phyloP scores from a whole-genome alignment of 2,888 invertebrate species.

The Temnothorax ravouxi region DNA sequence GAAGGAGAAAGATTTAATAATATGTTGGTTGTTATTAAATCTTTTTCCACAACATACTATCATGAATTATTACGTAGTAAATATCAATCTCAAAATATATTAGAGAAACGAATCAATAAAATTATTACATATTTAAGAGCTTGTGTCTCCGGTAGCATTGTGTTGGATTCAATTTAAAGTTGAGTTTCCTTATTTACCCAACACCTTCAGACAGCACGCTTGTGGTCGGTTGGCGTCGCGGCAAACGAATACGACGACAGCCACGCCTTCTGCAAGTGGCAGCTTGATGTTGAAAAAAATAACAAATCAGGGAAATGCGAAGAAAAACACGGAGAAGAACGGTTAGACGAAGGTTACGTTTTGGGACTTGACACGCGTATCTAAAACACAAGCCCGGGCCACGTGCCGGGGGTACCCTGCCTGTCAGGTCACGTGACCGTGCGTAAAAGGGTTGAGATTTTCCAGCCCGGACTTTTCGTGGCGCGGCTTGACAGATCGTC shows the following conservation, averaged over 20 bases:
- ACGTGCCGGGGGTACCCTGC: constrained; percentile 77
- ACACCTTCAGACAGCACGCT: constrained; percentile 7
- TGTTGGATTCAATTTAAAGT: constrained; percentile 6
- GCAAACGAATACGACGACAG: constrained; percentile 27
- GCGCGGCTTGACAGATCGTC: constrained; percentile 84
- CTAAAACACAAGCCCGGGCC: constrained; percentile 82
- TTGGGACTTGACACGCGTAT: constrained; percentile 86
- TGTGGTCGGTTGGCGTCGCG: constrained; percentile 35
- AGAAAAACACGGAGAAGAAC: constrained; percentile 48
- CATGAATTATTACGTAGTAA: constrained; percentile 1
- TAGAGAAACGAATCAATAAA: neutral
- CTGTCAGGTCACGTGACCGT: constrained; percentile 85
- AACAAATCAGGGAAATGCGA: constrained; percentile 54
- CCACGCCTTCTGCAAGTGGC: constrained; percentile 48
- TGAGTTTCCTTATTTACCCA: constrained; percentile 29
- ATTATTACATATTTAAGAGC: neutral
- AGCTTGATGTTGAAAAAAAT: constrained; percentile 39
- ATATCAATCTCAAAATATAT: neutral
- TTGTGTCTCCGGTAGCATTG: neutral
- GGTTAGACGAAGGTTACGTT: constrained; percentile 75
- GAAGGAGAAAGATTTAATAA: constrained; percentile 22
- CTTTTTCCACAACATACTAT: neutral
- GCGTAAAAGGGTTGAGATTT: constrained; percentile 86
- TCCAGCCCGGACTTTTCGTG: constrained; percentile 76
- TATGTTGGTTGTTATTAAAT: neutral